Evolutionary conservation across 2,888 invertebrate species (phyloP).

Genomic region (Agriotes lineatus): DNA sequence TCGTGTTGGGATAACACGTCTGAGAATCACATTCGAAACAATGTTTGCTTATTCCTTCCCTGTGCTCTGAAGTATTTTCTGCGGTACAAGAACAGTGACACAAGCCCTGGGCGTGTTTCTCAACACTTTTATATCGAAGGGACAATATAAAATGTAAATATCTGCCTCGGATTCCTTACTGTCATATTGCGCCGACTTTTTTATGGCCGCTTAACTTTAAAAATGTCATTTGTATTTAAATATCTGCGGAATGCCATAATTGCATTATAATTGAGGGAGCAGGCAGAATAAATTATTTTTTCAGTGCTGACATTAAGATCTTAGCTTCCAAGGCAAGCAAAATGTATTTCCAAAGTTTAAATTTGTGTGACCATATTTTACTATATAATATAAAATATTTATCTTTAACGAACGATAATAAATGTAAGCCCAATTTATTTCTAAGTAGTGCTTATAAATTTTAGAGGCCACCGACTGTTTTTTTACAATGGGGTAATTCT

Average conservation of each 20-base stretch:
- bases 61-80: slow-evolving; percentile 18
- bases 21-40: too few relatives aligned
- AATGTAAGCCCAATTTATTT: too few relatives aligned
- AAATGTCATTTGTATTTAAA: slow-evolving; percentile 61
- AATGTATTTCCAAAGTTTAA: too few relatives aligned
- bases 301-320: slow-evolving; percentile 5
- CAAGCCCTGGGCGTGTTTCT: slow-evolving; percentile 44
- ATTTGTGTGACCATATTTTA: too few relatives aligned
- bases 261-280: slow-evolving; percentile 52
- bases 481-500: too few relatives aligned
- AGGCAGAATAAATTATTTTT: slow-evolving; percentile 34
- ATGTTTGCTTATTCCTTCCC: slow-evolving; percentile 26
- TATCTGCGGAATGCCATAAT: slow-evolving; percentile 53
- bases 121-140: slow-evolving; percentile 43
- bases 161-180: slow-evolving; percentile 53
- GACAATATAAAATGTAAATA: slow-evolving; percentile 52
- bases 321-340: too few relatives aligned
- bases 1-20: too few relatives aligned
- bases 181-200: slow-evolving; percentile 57
- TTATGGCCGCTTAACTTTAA: slow-evolving; percentile 56
- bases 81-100: slow-evolving; percentile 37
- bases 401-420: too few relatives aligned
- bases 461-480: too few relatives aligned
- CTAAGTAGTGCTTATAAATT: background rate
- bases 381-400: too few relatives aligned